These are phyloP conservation scores for Ophioninae sp. DNA, from an alignment of 2,888 invertebrate species.

Conservation along the genomic window DNA sequence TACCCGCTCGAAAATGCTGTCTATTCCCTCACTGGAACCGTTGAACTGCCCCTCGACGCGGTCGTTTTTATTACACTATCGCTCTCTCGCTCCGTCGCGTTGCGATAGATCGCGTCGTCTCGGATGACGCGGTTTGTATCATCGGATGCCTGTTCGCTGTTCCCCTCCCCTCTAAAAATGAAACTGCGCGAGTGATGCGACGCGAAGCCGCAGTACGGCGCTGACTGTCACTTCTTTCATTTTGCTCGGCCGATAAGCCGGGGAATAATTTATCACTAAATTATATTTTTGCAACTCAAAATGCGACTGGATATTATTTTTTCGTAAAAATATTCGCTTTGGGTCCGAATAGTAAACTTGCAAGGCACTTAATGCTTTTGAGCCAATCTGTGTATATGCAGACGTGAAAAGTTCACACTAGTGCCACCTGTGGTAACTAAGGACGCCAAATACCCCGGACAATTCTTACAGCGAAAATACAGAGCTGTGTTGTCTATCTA, in stretches of 20 bases:
- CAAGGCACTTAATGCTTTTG: too few relatives aligned
- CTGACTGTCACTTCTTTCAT: neutral
- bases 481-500: neutral
- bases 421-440: too few relatives aligned
- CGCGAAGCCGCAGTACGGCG: constrained; percentile 1
- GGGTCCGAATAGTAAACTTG: too few relatives aligned
- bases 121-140: constrained; percentile 40
- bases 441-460: too few relatives aligned
- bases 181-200: neutral
- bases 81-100: constrained; percentile 45
- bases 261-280: neutral
- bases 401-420: too few relatives aligned
- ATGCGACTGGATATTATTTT: too few relatives aligned
- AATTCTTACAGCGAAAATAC: too few relatives aligned
- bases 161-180: neutral
- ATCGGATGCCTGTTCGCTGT: constrained; percentile 45
- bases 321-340: too few relatives aligned
- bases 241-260: neutral
- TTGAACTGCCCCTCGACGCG: constrained; percentile 37
- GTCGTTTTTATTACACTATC: constrained; percentile 15
- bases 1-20: constrained; percentile 62
- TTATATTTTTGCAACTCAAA: too few relatives aligned
- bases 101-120: constrained; percentile 29
- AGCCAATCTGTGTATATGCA: too few relatives aligned
- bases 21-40: constrained; percentile 52